phyloP scores from a whole-genome alignment of 2,888 invertebrate species.

The Cremastinae sp. region DNA sequence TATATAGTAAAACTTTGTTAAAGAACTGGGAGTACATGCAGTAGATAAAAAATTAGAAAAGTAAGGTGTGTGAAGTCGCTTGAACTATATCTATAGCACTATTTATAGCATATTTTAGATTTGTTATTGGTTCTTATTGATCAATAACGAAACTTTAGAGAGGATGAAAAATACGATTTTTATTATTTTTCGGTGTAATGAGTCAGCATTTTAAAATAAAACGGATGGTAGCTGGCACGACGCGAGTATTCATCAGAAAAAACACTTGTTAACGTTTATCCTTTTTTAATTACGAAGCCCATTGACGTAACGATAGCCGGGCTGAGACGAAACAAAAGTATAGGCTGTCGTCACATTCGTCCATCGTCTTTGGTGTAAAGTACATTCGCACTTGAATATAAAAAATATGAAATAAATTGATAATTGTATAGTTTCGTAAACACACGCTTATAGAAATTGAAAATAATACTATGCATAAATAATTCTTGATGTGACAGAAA shows the following conservation, averaged over 20 bases:
- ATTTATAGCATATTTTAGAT: slow-evolving; percentile 10
- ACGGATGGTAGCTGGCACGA: slow-evolving; percentile 33
- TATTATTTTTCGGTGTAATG: slow-evolving; percentile 29
- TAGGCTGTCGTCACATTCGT: slow-evolving; percentile 40
- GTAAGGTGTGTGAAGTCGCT: no score
- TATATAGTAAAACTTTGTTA: no score
- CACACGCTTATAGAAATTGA: no score
- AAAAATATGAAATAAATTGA: not conserved
- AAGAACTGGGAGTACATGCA: no score
- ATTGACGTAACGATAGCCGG: slow-evolving; percentile 19
- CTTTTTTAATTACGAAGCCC: slow-evolving; percentile 40
- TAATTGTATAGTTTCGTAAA: no score
- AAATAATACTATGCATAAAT: not conserved
- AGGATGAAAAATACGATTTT: not conserved
- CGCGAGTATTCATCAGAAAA: slow-evolving; percentile 24
- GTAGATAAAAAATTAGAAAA: no score
- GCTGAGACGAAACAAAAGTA: slow-evolving; percentile 16
- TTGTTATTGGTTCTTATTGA: no score
- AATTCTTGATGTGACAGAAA: not conserved
- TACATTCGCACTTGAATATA: not conserved
- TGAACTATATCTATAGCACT: not conserved
- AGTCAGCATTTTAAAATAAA: slow-evolving; percentile 23
- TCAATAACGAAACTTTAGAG: no score
- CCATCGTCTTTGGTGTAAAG: slow-evolving; percentile 44
- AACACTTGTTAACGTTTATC: slow-evolving; percentile 39